Percentiles rank a stretch among this genome's conserved stretches.
Evolutionary conservation across 2,797 vertebrate genomes (phyloP).

Genomic region (Leptodactylus fallax): DNA sequence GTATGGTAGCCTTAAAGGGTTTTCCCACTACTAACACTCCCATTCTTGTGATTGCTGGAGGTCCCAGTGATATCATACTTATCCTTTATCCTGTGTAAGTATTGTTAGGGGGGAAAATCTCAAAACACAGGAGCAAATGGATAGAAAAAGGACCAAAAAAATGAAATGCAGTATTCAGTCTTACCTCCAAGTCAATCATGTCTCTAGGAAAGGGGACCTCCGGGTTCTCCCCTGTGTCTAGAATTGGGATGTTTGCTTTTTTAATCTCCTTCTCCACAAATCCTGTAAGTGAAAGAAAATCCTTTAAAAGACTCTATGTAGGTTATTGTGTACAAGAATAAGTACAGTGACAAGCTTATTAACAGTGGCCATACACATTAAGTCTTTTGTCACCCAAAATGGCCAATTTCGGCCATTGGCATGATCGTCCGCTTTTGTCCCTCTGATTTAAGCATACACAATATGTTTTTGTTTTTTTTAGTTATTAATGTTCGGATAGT

Average conservation of each 20-base stretch:
- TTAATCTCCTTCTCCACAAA: slow-evolving; percentile 99
- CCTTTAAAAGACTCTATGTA: background rate
- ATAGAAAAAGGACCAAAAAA: background rate
- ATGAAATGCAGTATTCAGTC: background rate
- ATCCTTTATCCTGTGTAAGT: background rate
- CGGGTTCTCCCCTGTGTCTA: slow-evolving; percentile 96
- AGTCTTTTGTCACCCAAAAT: no score
- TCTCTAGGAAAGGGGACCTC: slow-evolving; percentile 96
- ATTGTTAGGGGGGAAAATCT: background rate
- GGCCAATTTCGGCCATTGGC: no score
- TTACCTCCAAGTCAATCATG: slow-evolving; percentile 98
- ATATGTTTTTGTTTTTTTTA: no score
- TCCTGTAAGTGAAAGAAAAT: slow-evolving; percentile 74
- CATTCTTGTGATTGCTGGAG: no score
- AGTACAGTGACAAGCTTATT: background rate
- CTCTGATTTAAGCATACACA: no score
- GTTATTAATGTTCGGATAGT: no score
- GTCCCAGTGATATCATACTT: no score
- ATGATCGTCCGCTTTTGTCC: no score
- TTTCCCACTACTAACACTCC: no score
- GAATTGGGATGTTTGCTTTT: slow-evolving; percentile 88
- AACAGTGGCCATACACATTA: no score
- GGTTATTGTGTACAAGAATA: background rate
- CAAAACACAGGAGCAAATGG: background rate
- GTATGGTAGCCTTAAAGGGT: background rate